These are phyloP conservation scores for Dunckerocampus dactyliophorus DNA, from an alignment of 2,113 vertebrate species.

Conservation along the genomic window DNA sequence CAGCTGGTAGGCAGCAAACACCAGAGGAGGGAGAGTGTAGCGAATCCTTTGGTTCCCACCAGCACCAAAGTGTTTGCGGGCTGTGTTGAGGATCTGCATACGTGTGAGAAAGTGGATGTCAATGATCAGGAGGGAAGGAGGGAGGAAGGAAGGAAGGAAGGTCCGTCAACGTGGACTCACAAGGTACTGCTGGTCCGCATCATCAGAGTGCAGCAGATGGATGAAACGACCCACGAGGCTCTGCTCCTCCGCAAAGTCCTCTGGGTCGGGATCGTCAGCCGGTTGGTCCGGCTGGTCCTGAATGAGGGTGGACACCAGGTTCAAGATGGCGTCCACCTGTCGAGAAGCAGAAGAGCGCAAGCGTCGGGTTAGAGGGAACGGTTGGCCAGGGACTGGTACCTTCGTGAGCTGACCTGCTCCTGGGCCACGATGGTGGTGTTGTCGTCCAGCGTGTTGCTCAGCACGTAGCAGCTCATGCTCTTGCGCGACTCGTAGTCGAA, in stretches of 20 bases:
- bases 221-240: conserved; percentile 96
- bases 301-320: conserved; percentile 89
- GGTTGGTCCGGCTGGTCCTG: conserved; percentile 98
- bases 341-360: not conserved
- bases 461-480: conserved; percentile 97
- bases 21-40: conserved; percentile 89
- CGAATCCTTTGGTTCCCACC: conserved; percentile 96
- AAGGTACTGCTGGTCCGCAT: conserved; percentile 95
- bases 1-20: conserved; percentile 95
- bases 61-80: conserved; percentile 95
- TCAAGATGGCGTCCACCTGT: conserved; percentile 95
- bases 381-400: too few species aligned
- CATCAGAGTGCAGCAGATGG: conserved; percentile 90
- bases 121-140: not conserved
- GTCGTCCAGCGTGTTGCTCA: conserved; percentile 94
- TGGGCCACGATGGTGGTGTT: conserved; percentile 92
- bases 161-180: conserved; percentile 56
- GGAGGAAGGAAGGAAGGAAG: too few species aligned
- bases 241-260: conserved; percentile 97
- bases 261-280: conserved; percentile 92
- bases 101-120: not conserved
- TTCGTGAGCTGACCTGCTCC: conserved; percentile 80
- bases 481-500: conserved; percentile 98
- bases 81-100: conserved; percentile 90
- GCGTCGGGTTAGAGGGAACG: not conserved